Evolutionary conservation across 2,888 invertebrate genomes (phyloP), one percentile per base, ranked within the genome.

Genomic region (Phytoseiulus persimilis): DNA sequence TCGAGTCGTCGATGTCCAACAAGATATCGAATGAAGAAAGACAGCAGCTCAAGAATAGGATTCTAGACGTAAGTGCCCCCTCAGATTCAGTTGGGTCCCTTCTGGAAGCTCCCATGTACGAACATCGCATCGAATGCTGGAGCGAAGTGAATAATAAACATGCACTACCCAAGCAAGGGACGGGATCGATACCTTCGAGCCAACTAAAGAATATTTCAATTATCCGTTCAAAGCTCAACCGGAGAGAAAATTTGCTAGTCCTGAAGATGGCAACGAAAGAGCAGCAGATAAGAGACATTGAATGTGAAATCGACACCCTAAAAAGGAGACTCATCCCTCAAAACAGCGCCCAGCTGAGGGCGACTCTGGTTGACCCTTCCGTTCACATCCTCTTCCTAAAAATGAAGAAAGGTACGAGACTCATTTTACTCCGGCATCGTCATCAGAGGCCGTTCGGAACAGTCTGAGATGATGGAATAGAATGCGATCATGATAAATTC

Each of bases 231-330:
- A 98, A 98, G 93, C 95, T 96, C 91, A 96, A 96, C 92, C 95
- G 97, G 92, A 95, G 97, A 92, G 98, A 98, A 93, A 96, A 96
- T 93, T 95, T 97, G 91, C 95, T 98, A 91, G 96, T 98, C 91
- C 95, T 98, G 92, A 94, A 97, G 92, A 94, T 98, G 91, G 96
- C 98, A 91, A 96, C 96, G 91, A 98, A 98, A 94, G 98, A 98
- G 93, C 98, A 98, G 93, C 98, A 98, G 94, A 95, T 97, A 93
- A 97, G 98, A 98, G 95, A 96, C 98, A 92, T 95, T 96, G 91
- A 98, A 98, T 94, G 94, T 98, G 93, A 98, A 98, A 94, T 95
- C 96, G 91, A 95, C 96, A 91, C 96, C 97, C 93, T 95, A 95
- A 90, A 45, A 33, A 28, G 39, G 23, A 31, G 87, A 14, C 87